phyloP scores from a whole-genome alignment of 2,113 vertebrate genomes.

The Xiphorhynchus elegans region DNA sequence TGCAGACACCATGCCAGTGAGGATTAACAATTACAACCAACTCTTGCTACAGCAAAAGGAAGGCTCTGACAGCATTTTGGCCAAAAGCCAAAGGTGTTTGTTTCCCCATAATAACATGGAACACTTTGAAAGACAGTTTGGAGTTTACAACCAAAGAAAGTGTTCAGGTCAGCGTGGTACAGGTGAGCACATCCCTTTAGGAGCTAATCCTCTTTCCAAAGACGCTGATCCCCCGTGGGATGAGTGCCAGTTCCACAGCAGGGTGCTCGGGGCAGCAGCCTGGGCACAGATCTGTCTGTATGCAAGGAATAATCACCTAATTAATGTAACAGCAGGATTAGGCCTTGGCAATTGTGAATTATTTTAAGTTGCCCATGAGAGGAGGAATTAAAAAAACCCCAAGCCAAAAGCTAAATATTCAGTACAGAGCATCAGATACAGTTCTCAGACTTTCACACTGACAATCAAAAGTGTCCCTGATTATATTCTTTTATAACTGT shows the following conservation, averaged over 20 bases:
- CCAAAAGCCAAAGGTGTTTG: background rate
- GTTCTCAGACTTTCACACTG: background rate
- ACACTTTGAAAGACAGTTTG: background rate
- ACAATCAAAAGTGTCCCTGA: background rate
- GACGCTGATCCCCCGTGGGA: background rate
- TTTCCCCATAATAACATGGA: background rate
- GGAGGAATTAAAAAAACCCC: background rate
- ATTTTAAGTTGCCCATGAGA: background rate
- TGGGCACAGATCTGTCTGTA: background rate
- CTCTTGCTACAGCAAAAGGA: background rate
- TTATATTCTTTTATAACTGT: background rate
- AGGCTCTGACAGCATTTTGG: background rate
- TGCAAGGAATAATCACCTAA: background rate
- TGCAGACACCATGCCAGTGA: rapidly evolving
- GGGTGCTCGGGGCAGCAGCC: background rate
- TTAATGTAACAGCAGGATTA: background rate
- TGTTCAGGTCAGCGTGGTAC: background rate
- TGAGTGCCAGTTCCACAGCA: background rate
- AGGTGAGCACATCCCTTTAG: background rate
- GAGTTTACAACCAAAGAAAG: background rate
- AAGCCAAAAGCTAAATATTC: background rate
- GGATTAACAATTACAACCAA: background rate
- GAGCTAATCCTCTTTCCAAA: background rate
- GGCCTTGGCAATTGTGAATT: background rate
- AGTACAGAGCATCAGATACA: background rate